Conservation (phyloP, 1,140 invertebrate species). For the Teleopsis dalmanni region DNA sequence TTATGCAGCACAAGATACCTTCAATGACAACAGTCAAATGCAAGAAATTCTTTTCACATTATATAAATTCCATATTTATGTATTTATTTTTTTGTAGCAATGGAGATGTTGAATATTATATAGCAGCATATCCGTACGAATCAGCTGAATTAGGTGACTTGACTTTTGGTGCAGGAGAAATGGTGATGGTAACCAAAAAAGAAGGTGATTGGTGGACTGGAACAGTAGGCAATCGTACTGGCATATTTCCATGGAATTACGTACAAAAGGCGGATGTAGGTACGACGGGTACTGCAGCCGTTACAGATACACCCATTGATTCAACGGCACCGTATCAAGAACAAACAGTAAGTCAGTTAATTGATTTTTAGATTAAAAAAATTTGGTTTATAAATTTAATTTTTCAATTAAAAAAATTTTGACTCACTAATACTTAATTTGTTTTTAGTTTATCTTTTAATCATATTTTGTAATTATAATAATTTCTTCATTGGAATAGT, state of each 20-base stretch:
- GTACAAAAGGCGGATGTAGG: constrained; percentile 53
- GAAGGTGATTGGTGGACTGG: constrained; percentile 99
- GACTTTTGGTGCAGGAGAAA: constrained; percentile 83
- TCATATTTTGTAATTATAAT: no score
- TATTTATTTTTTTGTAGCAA: constrained; percentile 17
- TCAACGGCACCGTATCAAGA: constrained; percentile 7
- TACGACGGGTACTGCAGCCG: constrained; percentile 14
- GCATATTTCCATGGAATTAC: constrained; percentile 95
- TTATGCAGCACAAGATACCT: constrained; percentile 12
- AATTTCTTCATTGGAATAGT: no score
- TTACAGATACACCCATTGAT: background rate
- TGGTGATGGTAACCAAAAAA: constrained; percentile 76
- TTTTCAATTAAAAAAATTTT: background rate
- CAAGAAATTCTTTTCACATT: no score
- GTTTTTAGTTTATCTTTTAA: no score
- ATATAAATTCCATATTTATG: background rate
- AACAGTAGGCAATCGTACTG: constrained; percentile 66
- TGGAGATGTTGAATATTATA: constrained; percentile 66
- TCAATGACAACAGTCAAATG: constrained; percentile 15
- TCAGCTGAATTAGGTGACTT: constrained; percentile 88
- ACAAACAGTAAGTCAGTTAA: constrained; percentile 26
- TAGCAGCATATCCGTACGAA: constrained; percentile 75
- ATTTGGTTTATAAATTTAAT: background rate
- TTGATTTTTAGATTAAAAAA: background rate
- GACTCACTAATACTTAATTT: no score